These are phyloP conservation scores for Microtus oregoni DNA, from an alignment of 2,113 vertebrate species.

Conservation along the genomic window DNA sequence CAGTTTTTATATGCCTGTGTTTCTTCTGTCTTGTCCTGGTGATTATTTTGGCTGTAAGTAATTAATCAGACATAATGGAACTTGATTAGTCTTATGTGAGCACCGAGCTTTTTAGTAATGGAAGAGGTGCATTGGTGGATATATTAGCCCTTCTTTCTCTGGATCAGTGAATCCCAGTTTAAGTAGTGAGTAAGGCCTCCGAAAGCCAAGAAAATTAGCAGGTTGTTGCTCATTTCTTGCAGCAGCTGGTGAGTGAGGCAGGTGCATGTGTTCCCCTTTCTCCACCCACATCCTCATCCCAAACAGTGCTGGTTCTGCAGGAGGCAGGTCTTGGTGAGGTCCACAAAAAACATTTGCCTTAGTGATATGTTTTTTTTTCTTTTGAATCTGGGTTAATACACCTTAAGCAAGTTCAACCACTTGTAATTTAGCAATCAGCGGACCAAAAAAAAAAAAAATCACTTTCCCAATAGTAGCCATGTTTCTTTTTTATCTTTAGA, in stretches of 20 bases:
- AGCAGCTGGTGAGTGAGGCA: not conserved
- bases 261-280: not conserved
- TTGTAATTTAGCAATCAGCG: not conserved
- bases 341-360: not conserved
- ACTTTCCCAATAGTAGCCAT: not conserved
- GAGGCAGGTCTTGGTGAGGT: not conserved
- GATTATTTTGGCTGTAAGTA: too few species aligned
- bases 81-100: too few species aligned
- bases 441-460: not conserved
- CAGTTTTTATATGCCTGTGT: too few species aligned
- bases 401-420: not conserved
- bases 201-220: not conserved
- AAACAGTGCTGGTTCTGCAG: not conserved
- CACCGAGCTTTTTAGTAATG: too few species aligned
- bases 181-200: not conserved
- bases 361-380: not conserved
- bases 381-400: not conserved
- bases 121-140: not conserved
- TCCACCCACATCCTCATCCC: not conserved
- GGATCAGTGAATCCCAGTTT: not conserved
- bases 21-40: too few species aligned
- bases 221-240: not conserved
- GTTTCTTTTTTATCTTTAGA: not conserved
- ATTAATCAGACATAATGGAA: too few species aligned
- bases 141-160: not conserved